Conservation (phyloP, 2,113 vertebrate genomes). For the Pseudopodoces humilis region DNA sequence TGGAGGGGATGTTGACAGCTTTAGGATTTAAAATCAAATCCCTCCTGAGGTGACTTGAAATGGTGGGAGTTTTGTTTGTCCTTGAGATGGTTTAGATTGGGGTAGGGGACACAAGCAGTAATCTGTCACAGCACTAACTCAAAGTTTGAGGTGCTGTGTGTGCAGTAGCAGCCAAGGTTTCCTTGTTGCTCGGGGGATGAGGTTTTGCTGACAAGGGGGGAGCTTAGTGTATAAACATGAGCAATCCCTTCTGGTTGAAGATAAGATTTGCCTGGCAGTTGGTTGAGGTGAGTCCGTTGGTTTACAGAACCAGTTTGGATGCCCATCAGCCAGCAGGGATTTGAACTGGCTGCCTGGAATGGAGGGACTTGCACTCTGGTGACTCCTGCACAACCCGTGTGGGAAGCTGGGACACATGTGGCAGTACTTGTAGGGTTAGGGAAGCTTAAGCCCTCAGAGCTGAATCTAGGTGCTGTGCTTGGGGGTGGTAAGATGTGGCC, state of each 20-base stretch:
- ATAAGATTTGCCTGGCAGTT: neutral
- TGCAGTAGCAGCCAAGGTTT: neutral
- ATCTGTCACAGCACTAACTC: neutral
- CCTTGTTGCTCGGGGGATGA: neutral
- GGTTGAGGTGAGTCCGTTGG: neutral
- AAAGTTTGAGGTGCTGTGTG: neutral
- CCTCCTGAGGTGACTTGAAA: neutral
- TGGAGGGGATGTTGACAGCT: neutral
- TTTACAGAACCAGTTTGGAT: neutral
- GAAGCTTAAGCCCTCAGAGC: neutral
- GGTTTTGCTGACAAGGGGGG: neutral
- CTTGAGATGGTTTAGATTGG: neutral
- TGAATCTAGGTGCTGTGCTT: neutral
- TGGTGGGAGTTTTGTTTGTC: neutral
- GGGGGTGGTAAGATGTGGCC: neutral
- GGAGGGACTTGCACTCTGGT: neutral
- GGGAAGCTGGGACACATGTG: neutral
- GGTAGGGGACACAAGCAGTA: neutral
- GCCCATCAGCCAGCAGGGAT: fast-evolving
- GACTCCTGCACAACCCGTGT: neutral
- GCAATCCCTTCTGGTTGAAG: neutral
- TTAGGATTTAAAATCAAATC: neutral
- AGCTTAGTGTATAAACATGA: neutral
- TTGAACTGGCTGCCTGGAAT: neutral
- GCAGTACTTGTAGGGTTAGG: neutral